Percentiles rank a stretch among this genome's conserved stretches.
These are phyloP conservation scores for Bimastos eiseni DNA, from an alignment of 2,888 invertebrate species.

Conservation along the genomic window DNA sequence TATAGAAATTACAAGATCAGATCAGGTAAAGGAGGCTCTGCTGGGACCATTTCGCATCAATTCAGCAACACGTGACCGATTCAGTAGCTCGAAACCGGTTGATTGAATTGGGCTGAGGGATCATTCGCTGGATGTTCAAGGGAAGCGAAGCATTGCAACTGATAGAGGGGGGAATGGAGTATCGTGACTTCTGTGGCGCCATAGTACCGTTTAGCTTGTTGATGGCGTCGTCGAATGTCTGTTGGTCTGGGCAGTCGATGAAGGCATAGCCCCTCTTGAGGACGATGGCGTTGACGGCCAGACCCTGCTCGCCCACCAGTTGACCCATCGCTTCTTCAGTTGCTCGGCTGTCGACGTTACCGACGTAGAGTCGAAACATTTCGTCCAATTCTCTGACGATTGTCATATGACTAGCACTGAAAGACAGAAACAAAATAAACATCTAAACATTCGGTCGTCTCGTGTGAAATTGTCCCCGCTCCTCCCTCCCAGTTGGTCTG, in stretches of 20 bases:
- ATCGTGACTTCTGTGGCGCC: not conserved
- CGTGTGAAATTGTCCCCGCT: too few species aligned
- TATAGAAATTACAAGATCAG: too few species aligned
- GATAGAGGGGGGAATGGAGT: not conserved
- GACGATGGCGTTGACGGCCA: slow-evolving; percentile 74
- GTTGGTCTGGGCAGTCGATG: slow-evolving; percentile 82
- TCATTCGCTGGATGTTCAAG: too few species aligned
- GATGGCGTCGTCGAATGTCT: slow-evolving; percentile 80
- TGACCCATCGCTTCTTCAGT: slow-evolving; percentile 76
- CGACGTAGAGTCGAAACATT: slow-evolving; percentile 68
- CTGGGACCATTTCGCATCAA: too few species aligned
- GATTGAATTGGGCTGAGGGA: too few species aligned
- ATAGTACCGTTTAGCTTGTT: slow-evolving; percentile 78
- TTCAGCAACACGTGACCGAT: too few species aligned
- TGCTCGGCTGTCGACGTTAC: slow-evolving; percentile 78
- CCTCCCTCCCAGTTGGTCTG: not conserved
- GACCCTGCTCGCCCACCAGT: slow-evolving; percentile 78
- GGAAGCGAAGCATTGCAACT: too few species aligned
- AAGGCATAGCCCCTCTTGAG: slow-evolving; percentile 86
- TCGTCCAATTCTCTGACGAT: slow-evolving; percentile 4
- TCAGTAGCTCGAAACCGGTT: too few species aligned
- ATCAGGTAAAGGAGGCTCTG: too few species aligned
- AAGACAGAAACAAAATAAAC: not conserved
- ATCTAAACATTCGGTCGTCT: not conserved
- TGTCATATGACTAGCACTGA: slow-evolving; percentile 22